phyloP scores from a whole-genome alignment of 1,140 invertebrate species.

The Ericerus pela region DNA sequence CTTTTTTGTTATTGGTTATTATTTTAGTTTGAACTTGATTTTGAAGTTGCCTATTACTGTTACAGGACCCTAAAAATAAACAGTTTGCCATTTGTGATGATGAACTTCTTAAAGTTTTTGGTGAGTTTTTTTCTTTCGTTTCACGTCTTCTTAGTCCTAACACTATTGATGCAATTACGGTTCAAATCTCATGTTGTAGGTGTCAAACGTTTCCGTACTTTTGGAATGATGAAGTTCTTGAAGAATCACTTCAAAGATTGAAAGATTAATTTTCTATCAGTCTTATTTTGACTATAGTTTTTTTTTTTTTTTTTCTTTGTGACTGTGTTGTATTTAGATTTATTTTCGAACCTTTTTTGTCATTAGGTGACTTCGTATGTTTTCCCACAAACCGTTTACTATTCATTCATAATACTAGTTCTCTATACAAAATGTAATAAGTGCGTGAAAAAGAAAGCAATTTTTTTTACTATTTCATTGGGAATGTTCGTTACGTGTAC shows the following conservation, averaged over 20 bases:
- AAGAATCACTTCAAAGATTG: conserved; percentile 65
- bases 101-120: conserved; percentile 74
- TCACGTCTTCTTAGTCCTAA: too few relatives aligned
- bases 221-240: conserved; percentile 90
- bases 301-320: conserved; percentile 5
- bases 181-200: conserved; percentile 34
- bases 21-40: background rate
- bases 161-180: too few relatives aligned
- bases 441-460: too few relatives aligned
- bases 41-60: conserved; percentile 22
- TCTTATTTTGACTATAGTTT: background rate
- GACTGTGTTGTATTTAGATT: conserved; percentile 6
- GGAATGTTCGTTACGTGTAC: too few relatives aligned
- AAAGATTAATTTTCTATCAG: conserved; percentile 11
- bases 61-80: conserved; percentile 77
- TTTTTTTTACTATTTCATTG: too few relatives aligned
- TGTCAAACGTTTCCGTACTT: conserved; percentile 75
- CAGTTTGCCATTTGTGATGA: conserved; percentile 88
- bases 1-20: background rate
- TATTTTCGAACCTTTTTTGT: conserved; percentile 4
- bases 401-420: too few relatives aligned
- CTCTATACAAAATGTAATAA: too few relatives aligned
- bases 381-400: too few relatives aligned
- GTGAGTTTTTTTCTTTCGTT: conserved; percentile 27
- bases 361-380: too few relatives aligned